Evolutionary conservation across 2,113 vertebrate species (phyloP), one percentile per base, ranked within the genome.

Genomic region (Porphyrio hochstetteri): DNA sequence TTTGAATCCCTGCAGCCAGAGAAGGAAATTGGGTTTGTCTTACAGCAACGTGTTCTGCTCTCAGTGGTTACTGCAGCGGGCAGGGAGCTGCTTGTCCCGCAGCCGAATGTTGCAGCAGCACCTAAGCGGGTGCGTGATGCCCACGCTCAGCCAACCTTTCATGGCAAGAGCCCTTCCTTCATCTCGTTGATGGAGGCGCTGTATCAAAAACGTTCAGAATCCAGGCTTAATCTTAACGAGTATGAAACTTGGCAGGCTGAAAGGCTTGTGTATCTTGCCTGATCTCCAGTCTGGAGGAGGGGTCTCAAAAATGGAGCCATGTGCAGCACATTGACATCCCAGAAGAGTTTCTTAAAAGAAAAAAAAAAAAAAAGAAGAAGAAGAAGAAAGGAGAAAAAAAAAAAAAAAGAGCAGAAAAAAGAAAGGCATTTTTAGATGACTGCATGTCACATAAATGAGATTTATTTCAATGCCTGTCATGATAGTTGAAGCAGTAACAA

Each of bases 391-490:
- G 48, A 46, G n/a, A n/a, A n/a, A 57, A 59, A 59, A 42, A 71
- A 36, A 19, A 46, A 57, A 60, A 59, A 44, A 72, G 25, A 19
- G 21, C 23, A 21, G 48, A 48, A 48, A 48, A 46, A 46, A 46
- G 44, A 46, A 46, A 74, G 2, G 27, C 56, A 24, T 88, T 93
- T 95, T 77, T 95, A 68, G 50, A 74, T 74, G 86, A 36, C 64
- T 88, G 75, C 11, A 20, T 81, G 88, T 86, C 94, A 88, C 63
- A 86, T 77, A 93, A 94, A 95, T 88, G 80, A 95, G 88, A 88
- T 91, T 93, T 90, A 92, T 94, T 96, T 93, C 52, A 70, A 81
- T 96, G 95, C 80, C 80, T 96, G 95, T 81, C 92, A 88, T 72
- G 86, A 92, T 42, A 81, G 88, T 55, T 81, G 92, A 93, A 91